Evolutionary conservation across 1,140 invertebrate species (phyloP).

Genomic region (Conus betulinus): DNA sequence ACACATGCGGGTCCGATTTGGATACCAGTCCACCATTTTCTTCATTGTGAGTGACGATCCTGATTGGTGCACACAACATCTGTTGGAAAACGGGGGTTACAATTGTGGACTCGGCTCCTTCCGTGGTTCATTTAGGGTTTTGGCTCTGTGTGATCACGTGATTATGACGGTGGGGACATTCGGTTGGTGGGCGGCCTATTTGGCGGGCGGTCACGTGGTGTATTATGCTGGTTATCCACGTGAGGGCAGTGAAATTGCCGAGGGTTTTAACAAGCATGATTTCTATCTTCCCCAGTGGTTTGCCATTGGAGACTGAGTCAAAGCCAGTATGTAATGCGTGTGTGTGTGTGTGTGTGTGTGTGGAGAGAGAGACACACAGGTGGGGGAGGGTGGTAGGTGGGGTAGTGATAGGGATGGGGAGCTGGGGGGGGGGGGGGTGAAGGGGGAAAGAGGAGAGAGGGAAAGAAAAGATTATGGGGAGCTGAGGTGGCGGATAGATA

Average conservation of each 20-base stretch:
- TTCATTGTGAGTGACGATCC: slow-evolving; percentile 60
- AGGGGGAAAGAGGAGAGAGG: background rate
- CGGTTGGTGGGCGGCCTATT: slow-evolving; percentile 68
- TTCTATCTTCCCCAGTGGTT: slow-evolving; percentile 56
- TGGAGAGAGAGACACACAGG: background rate
- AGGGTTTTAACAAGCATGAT: slow-evolving; percentile 44
- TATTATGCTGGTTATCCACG: slow-evolving; percentile 58
- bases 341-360: slow-evolving; percentile 25
- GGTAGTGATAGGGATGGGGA: background rate
- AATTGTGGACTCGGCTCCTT: slow-evolving; percentile 38
- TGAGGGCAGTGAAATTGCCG: slow-evolving; percentile 38
- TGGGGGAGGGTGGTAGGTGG: background rate
- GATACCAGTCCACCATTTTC: slow-evolving; percentile 46
- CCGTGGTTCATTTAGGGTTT: slow-evolving; percentile 65
- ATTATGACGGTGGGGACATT: slow-evolving; percentile 66
- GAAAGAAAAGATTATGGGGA: background rate
- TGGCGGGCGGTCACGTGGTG: slow-evolving; percentile 60
- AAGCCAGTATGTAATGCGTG: background rate
- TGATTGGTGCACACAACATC: slow-evolving; percentile 51
- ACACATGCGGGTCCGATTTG: slow-evolving; percentile 45
- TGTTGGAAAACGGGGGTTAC: slow-evolving; percentile 38
- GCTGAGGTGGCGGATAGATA: too few species aligned
- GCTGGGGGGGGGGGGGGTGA: too few species aligned
- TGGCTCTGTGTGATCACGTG: slow-evolving; percentile 62
- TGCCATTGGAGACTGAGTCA: slow-evolving; percentile 34